Evolutionary conservation across 2,797 vertebrate genomes (phyloP).

Genomic region (Tapirus indicus): DNA sequence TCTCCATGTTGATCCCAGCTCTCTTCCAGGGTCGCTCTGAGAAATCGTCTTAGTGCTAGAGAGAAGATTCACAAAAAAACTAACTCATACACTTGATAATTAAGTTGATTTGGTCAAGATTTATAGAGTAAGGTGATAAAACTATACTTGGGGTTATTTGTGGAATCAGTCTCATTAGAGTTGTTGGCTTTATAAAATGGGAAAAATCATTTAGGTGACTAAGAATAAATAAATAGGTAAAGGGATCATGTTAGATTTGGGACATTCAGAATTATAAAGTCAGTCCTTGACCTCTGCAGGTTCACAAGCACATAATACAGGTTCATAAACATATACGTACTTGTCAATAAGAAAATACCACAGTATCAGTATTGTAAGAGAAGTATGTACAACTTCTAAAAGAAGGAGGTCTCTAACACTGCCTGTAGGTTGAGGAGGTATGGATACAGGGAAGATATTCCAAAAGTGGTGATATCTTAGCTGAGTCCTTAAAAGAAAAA

Average conservation of each 20-base stretch:
- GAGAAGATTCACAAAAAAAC: neutral
- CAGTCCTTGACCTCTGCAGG: neutral
- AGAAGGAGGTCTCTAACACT: neutral
- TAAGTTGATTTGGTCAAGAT: conserved; percentile 45
- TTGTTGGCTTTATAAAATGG: conserved; percentile 20
- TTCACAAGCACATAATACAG: neutral
- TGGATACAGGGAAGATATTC: neutral
- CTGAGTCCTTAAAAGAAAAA: neutral
- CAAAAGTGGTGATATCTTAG: neutral
- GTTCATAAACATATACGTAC: neutral
- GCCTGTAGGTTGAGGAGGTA: neutral
- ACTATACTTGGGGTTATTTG: neutral
- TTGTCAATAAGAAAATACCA: neutral
- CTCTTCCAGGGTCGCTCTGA: neutral
- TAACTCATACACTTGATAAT: neutral
- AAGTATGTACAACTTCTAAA: neutral
- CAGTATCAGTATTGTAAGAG: neutral
- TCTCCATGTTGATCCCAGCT: neutral
- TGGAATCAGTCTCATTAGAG: neutral
- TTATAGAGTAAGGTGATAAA: conserved; percentile 12
- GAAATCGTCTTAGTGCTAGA: neutral
- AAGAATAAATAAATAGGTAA: neutral
- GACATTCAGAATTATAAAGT: neutral
- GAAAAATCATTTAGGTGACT: neutral
- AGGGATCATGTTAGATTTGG: neutral